Evolutionary conservation across 1,140 invertebrate species (phyloP), one percentile per base, ranked within the genome.

Genomic region (Globodera ellingtonae): DNA sequence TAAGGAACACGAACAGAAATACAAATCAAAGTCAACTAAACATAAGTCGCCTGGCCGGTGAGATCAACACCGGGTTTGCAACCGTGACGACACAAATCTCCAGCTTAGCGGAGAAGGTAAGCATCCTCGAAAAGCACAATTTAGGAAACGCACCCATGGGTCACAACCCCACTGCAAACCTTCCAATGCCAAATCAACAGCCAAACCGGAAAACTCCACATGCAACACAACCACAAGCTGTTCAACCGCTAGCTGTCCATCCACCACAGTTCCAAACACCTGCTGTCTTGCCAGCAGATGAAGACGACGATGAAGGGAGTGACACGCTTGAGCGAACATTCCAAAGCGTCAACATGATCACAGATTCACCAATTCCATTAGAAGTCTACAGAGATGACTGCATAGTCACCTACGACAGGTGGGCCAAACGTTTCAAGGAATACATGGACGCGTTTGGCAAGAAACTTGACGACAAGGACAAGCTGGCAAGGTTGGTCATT

Each of bases 331-430:
- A 72, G 6, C n/a, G n/a, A 15, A 24, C 21, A 8, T n/a, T n/a
- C 13, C 72, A 73, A 10, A 13, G 50, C 24, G 10, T 48, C 0
- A 73, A 73, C 59, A 73, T 48, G 72, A 4, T 73, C 1, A 73
- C 50, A 1, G 7, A 48, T 24, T 10, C 48, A 0, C 50, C 59
- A 10, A n/a, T 35, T 0, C 10, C 72, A 0, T 10, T 73, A 5
- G 72, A 73, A 59, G 44, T 73, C 50, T 73, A 44, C 59, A 56
- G n/a, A 9, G 72, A 73, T 48, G 72, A 73, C 10, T 56, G 59
- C 13, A 35, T 73, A 7, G 10, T 47, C 6, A 24, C 72, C 6
- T 48, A 56, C 8, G 46, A 73, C 46, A 46, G 21, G 35, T 73
- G 46, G 71, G 52, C 47, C 52, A 72, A 72, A 44, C 47, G 24